Evolutionary conservation across 2,888 invertebrate genomes (phyloP).

Genomic region (Epiblema foenella): DNA sequence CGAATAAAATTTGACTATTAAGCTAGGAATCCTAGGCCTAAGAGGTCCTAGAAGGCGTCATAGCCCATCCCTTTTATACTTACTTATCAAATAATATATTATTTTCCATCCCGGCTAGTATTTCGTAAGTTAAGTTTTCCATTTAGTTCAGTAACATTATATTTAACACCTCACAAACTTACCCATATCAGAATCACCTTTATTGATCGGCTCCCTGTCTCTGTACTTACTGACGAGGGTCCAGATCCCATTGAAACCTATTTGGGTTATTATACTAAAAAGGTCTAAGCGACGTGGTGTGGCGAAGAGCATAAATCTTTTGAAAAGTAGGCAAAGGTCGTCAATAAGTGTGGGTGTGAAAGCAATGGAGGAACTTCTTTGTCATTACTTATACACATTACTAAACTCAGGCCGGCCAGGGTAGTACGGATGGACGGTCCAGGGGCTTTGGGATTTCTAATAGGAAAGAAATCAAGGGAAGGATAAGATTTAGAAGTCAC

Average conservation of each 20-base stretch:
- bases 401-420: no score
- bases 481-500: no score
- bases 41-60: no score
- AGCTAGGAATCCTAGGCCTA: no score
- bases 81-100: no score
- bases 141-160: neutral
- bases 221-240: constrained; percentile 20
- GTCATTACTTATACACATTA: neutral
- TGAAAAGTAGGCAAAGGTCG: neutral
- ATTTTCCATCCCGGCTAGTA: neutral
- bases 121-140: neutral
- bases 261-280: neutral
- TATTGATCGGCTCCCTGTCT: constrained; percentile 19
- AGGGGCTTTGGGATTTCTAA: no score
- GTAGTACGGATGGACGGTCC: no score
- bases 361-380: neutral
- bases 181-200: constrained; percentile 9
- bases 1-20: no score
- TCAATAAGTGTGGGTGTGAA: neutral
- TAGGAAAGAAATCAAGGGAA: no score
- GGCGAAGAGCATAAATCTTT: neutral
- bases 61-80: no score
- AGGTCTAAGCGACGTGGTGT: neutral
- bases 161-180: neutral
- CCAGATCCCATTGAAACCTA: neutral